Conservation (phyloP, 2,113 vertebrate species). For the Sclerurus mexicanus region DNA sequence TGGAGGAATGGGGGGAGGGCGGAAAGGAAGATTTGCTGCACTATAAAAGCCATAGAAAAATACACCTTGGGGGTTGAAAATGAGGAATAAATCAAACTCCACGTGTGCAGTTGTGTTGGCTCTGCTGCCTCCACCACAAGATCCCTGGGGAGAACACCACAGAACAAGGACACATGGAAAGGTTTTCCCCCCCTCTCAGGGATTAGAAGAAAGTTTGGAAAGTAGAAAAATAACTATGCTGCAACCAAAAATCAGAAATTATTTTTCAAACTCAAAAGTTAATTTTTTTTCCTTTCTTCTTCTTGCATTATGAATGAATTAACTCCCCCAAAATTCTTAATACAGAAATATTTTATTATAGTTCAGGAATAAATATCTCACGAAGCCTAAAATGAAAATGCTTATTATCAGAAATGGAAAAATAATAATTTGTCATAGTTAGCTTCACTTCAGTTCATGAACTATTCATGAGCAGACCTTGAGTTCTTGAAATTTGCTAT, state of each 20-base stretch:
- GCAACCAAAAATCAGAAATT: neutral
- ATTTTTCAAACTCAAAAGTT: neutral
- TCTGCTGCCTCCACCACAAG: fast-evolving
- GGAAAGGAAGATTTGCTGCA: neutral
- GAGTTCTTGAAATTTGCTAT: neutral
- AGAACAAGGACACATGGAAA: neutral
- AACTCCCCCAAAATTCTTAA: neutral
- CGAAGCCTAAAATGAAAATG: neutral
- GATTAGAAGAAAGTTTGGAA: neutral
- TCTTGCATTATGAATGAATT: neutral
- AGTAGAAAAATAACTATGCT: fast-evolving
- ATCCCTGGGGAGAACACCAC: fast-evolving
- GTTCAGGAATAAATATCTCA: neutral
- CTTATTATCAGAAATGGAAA: neutral
- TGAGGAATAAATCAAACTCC: neutral
- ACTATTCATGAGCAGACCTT: neutral
- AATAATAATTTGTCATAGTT: neutral
- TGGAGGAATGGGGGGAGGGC: too few species aligned
- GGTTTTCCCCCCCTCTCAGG: fast-evolving
- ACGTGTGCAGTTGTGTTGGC: fast-evolving
- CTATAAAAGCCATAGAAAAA: neutral
- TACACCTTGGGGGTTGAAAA: neutral
- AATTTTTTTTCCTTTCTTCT: neutral
- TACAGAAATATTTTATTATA: neutral
- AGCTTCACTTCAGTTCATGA: neutral